phyloP scores from a whole-genome alignment of 2,113 vertebrate species.

The Zapus hudsonius region DNA sequence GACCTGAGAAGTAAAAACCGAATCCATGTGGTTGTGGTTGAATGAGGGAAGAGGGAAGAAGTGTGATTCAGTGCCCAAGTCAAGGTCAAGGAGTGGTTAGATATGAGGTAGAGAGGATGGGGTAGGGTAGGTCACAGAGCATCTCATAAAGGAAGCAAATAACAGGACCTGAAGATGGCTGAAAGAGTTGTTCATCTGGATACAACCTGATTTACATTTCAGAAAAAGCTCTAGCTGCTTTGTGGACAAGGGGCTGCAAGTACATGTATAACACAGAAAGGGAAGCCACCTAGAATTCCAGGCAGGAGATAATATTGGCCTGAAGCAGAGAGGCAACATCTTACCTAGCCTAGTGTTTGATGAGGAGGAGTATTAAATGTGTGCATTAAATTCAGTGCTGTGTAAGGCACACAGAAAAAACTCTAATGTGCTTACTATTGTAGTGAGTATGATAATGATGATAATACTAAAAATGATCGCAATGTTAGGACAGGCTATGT shows the following conservation, averaged over 20 bases:
- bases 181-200: background rate
- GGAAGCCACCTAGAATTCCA: background rate
- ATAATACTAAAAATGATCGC: background rate
- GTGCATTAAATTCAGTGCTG: background rate
- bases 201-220: background rate
- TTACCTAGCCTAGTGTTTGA: background rate
- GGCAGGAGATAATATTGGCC: background rate
- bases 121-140: background rate
- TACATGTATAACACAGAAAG: background rate
- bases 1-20: background rate
- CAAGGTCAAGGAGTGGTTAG: background rate
- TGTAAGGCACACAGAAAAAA: background rate
- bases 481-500: background rate
- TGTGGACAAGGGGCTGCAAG: rapidly evolving
- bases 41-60: background rate
- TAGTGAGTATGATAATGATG: background rate
- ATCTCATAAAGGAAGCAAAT: background rate
- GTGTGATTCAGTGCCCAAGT: background rate
- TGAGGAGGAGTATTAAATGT: background rate
- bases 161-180: background rate
- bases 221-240: background rate
- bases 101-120: background rate
- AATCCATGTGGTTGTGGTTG: background rate
- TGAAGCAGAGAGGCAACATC: background rate
- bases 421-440: background rate